These are phyloP conservation scores for Drosophila tristis DNA, from an alignment of 1,140 invertebrate species.

Conservation along the genomic window DNA sequence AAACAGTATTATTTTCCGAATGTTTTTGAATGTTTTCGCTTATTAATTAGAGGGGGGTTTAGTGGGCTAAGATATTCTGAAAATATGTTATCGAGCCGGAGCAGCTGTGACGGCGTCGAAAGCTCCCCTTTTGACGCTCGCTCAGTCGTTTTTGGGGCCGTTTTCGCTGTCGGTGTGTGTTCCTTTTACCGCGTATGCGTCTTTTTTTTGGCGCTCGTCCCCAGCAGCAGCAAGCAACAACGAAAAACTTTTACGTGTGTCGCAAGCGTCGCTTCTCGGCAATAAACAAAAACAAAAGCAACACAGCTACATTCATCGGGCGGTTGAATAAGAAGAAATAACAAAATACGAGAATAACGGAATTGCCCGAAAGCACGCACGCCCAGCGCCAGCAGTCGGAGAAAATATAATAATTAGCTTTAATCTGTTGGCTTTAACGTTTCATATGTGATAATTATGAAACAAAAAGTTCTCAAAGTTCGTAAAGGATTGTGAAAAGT, in stretches of 20 bases:
- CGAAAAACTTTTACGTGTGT: constrained; percentile 48
- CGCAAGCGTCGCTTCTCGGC: constrained; percentile 44
- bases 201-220: constrained; percentile 55
- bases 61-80: too few species aligned
- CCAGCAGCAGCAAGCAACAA: constrained; percentile 24
- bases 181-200: constrained; percentile 64
- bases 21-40: too few species aligned
- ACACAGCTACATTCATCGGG: constrained; percentile 14
- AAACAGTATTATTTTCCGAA: too few species aligned
- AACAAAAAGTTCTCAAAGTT: constrained; percentile 52
- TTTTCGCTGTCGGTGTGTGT: constrained; percentile 21
- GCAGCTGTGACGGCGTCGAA: background rate
- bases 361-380: constrained; percentile 1
- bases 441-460: constrained; percentile 34
- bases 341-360: constrained; percentile 21
- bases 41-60: too few species aligned
- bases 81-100: too few species aligned
- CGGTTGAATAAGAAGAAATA: constrained; percentile 58
- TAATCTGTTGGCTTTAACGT: constrained; percentile 41
- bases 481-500: constrained; percentile 47
- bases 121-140: too few species aligned
- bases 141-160: background rate
- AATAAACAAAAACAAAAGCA: constrained; percentile 30
- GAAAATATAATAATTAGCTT: constrained; percentile 28
- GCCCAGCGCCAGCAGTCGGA: background rate